Percentiles rank a stretch among this genome's conserved stretches.
Conservation (phyloP, 2,888 invertebrate genomes). For the Automeris io region DNA sequence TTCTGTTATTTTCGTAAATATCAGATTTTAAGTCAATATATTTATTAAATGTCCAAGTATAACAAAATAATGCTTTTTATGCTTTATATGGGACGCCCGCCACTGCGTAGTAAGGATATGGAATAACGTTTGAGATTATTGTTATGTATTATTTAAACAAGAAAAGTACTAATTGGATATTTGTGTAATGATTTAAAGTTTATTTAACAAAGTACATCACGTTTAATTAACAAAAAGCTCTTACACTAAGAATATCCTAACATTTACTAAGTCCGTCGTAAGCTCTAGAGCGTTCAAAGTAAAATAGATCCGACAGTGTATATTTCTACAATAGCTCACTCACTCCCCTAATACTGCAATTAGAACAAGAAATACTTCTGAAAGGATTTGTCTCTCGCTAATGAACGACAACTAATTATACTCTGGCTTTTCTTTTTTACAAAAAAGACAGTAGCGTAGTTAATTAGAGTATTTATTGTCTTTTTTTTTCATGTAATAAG, state of each 20-base stretch:
- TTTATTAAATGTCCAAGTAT: too few relatives aligned
- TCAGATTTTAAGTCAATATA: too few relatives aligned
- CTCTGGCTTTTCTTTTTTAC: conserved; percentile 32
- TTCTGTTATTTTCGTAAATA: too few relatives aligned
- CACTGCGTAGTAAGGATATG: too few relatives aligned
- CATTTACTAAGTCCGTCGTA: conserved; percentile 30
- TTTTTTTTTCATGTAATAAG: conserved; percentile 36
- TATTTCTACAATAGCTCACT: conserved; percentile 58
- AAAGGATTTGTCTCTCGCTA: conserved; percentile 63
- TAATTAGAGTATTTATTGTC: conserved; percentile 46
- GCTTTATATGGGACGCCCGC: too few relatives aligned
- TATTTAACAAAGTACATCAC: too few relatives aligned
- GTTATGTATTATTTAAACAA: too few relatives aligned
- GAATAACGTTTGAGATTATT: too few relatives aligned
- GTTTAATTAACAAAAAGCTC: conserved; percentile 25
- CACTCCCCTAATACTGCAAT: conserved; percentile 60
- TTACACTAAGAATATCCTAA: conserved; percentile 12
- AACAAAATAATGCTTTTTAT: too few relatives aligned
- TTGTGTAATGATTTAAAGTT: too few relatives aligned
- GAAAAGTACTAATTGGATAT: too few relatives aligned
- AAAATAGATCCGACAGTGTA: conserved; percentile 45
- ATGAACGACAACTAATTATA: conserved; percentile 58
- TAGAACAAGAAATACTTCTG: conserved; percentile 53
- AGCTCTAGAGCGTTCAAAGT: conserved; percentile 47
- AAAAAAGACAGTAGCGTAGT: conserved; percentile 36